Evolutionary conservation across 2,113 vertebrate genomes (phyloP).

Genomic region (Choloepus hoffmanni): DNA sequence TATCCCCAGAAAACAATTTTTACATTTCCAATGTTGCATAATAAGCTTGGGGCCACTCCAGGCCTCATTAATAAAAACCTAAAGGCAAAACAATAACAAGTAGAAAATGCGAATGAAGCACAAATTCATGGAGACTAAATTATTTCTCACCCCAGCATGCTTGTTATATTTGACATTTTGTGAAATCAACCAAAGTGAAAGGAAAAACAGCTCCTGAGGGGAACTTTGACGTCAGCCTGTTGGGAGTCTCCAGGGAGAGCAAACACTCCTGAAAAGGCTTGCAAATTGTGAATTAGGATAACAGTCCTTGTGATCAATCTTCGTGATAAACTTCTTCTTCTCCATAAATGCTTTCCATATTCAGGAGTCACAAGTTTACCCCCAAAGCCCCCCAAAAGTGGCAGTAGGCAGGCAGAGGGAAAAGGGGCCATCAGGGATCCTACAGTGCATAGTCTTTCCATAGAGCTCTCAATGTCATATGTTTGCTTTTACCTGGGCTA

Average conservation of each 20-base stretch:
- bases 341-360: not conserved
- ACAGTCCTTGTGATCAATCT: not conserved
- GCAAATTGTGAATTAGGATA: not conserved
- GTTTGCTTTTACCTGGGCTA: conserved; percentile 40
- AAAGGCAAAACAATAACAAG: conserved; percentile 32
- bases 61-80: conserved; percentile 56
- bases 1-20: not conserved
- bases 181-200: conserved; percentile 46
- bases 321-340: not conserved
- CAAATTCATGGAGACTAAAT: conserved; percentile 34
- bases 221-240: not conserved
- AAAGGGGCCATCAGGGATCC: not conserved
- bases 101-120: conserved; percentile 39
- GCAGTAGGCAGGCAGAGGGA: not conserved
- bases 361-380: not conserved
- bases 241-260: not conserved
- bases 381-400: not conserved
- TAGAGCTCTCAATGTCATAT: not conserved
- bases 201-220: not conserved
- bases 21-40: not conserved
- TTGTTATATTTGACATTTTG: conserved; percentile 64
- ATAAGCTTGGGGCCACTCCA: conserved; percentile 3
- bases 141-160: conserved; percentile 56
- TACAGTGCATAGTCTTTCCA: too few relatives aligned
- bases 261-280: not conserved